Evolutionary conservation across 2,797 vertebrate species (phyloP).

Genomic region (Hoplostethus mediterraneus): DNA sequence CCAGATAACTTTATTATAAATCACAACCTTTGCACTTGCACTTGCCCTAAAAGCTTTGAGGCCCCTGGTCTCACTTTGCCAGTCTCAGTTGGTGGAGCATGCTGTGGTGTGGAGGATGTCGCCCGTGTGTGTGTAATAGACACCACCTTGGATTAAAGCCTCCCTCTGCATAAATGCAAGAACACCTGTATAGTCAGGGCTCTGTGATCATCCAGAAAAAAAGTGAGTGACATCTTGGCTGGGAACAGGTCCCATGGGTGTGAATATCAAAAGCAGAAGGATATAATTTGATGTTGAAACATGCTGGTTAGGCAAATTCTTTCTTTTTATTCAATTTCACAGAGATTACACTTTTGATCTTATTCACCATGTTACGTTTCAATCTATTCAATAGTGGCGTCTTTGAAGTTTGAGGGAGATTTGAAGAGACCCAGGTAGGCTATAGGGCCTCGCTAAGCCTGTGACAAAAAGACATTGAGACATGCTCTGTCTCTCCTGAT

Average conservation of each 20-base stretch:
- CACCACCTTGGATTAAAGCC: constrained; percentile 46
- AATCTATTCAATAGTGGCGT: constrained; percentile 52
- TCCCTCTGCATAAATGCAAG: constrained; percentile 32
- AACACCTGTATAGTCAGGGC: constrained; percentile 57
- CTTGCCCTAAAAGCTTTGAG: too few species aligned
- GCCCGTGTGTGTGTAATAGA: constrained; percentile 16
- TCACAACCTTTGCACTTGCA: too few species aligned
- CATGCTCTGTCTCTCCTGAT: constrained; percentile 57
- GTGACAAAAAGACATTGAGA: constrained; percentile 70
- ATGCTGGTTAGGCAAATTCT: constrained; percentile 65
- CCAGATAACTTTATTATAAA: too few species aligned
- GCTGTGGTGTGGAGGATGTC: too few species aligned
- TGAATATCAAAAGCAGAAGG: constrained; percentile 46
- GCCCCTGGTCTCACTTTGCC: too few species aligned
- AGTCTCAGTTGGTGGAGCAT: too few species aligned
- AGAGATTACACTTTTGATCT: constrained; percentile 73
- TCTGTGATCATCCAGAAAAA: constrained; percentile 51
- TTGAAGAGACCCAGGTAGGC: constrained; percentile 68
- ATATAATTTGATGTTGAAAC: constrained; percentile 66
- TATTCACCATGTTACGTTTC: constrained; percentile 61
- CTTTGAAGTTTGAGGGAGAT: constrained; percentile 72
- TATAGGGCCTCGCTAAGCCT: constrained; percentile 63
- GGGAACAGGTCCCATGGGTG: constrained; percentile 38
- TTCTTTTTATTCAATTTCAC: constrained; percentile 74
- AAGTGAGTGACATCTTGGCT: constrained; percentile 44